These are phyloP conservation scores for Crocuta crocuta DNA, from an alignment of 2,113 vertebrate species.

Conservation along the genomic window DNA sequence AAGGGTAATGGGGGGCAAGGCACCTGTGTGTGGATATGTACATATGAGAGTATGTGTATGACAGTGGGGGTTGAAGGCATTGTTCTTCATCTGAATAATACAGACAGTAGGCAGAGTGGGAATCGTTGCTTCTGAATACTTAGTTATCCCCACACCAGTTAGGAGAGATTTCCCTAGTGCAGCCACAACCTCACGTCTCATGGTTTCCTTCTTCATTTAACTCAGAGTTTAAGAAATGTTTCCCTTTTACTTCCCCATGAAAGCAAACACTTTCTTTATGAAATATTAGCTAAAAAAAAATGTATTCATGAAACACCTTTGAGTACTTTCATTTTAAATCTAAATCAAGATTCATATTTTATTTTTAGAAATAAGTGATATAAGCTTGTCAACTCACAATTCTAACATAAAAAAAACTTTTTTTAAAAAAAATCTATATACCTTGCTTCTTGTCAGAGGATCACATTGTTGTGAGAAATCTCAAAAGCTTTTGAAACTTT, in stretches of 20 bases:
- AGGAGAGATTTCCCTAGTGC: not conserved
- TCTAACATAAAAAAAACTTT: not conserved
- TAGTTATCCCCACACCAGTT: not conserved
- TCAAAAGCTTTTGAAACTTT: not conserved
- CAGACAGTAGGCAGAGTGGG: not conserved
- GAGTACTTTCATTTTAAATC: not conserved
- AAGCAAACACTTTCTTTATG: not conserved
- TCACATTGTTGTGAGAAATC: not conserved
- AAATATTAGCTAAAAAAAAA: not conserved
- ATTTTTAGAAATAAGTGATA: constrained; percentile 16
- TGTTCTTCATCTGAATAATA: not conserved
- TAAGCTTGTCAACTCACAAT: not conserved
- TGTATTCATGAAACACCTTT: not conserved
- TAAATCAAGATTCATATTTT: constrained; percentile 18
- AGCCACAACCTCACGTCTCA: not conserved
- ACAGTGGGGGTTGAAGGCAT: not conserved
- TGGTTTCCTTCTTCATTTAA: not conserved
- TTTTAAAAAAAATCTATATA: not conserved
- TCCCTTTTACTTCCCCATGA: not conserved
- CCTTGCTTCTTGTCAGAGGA: not conserved
- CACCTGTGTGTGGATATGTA: accelerated
- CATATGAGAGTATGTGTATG: not conserved
- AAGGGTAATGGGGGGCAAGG: not conserved
- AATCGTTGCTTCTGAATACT: not conserved
- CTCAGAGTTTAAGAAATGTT: not conserved